Conservation (phyloP, 2,888 invertebrate species). For the Microctonus hyperodae region DNA sequence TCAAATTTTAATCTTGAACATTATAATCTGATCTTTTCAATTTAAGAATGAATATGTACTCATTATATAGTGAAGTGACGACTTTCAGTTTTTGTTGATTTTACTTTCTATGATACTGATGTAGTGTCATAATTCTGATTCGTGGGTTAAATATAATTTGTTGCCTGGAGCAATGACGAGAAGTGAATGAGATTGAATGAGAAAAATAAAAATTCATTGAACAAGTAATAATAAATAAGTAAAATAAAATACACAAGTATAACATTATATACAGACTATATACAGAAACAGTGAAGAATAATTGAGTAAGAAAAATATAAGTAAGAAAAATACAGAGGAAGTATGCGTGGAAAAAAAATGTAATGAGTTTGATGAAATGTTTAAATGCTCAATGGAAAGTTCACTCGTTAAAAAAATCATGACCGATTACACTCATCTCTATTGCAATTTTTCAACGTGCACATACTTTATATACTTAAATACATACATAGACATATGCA, state of each 20-base stretch:
- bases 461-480: neutral
- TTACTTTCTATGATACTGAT: neutral
- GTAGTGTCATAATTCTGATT: neutral
- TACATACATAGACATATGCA: neutral
- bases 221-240: neutral
- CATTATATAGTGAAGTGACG: neutral
- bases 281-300: neutral
- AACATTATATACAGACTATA: neutral
- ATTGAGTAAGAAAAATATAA: neutral
- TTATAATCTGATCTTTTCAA: neutral
- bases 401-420: slow-evolving; percentile 26
- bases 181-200: neutral
- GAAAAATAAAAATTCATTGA: neutral
- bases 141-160: neutral
- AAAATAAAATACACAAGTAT: neutral
- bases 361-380: slow-evolving; percentile 22
- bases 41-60: neutral
- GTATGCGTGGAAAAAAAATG: neutral
- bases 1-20: neutral
- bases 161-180: neutral
- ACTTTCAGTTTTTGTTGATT: neutral
- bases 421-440: slow-evolving; percentile 27
- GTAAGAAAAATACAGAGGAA: neutral
- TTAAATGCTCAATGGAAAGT: slow-evolving; percentile 24
- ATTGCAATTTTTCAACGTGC: slow-evolving; percentile 27